Conservation (phyloP, 2,888 invertebrate species). For the Microctonus aethiopoides region DNA sequence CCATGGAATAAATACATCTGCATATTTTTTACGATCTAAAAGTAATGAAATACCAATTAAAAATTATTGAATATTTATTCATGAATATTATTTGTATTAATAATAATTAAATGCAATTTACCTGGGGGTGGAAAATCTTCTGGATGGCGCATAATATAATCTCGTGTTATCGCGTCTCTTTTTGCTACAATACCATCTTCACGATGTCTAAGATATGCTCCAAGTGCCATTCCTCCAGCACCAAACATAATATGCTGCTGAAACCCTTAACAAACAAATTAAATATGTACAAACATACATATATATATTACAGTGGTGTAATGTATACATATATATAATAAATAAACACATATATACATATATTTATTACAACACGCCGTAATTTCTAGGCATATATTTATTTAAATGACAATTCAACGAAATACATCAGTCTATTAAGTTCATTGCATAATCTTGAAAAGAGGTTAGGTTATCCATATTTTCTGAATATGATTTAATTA, state of each 20-base stretch:
- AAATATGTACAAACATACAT: not conserved
- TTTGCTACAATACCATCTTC: conserved; percentile 29
- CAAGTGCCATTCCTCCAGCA: conserved; percentile 24
- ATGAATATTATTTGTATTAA: not conserved
- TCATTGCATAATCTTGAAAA: conserved; percentile 23
- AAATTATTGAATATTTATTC: not conserved
- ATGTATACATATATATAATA: conserved; percentile 21
- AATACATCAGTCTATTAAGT: not conserved
- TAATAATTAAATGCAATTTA: conserved; percentile 33
- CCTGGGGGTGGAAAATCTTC: conserved; percentile 60
- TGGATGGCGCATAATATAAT: conserved; percentile 59
- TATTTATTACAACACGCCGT: not conserved
- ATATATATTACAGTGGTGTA: no score
- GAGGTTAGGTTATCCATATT: conserved; percentile 15
- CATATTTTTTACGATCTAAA: conserved; percentile 49
- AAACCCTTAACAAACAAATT: conserved; percentile 43
- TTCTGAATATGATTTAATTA: not conserved
- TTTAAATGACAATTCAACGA: not conserved
- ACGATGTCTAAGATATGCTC: conserved; percentile 26
- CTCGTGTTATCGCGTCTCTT: conserved; percentile 50
- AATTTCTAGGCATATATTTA: no score
- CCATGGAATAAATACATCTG: conserved; percentile 52
- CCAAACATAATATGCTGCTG: conserved; percentile 33
- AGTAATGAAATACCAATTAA: not conserved
- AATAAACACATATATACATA: not conserved